phyloP scores from a whole-genome alignment of 1,140 invertebrate genomes.

The Bombus fervidus region DNA sequence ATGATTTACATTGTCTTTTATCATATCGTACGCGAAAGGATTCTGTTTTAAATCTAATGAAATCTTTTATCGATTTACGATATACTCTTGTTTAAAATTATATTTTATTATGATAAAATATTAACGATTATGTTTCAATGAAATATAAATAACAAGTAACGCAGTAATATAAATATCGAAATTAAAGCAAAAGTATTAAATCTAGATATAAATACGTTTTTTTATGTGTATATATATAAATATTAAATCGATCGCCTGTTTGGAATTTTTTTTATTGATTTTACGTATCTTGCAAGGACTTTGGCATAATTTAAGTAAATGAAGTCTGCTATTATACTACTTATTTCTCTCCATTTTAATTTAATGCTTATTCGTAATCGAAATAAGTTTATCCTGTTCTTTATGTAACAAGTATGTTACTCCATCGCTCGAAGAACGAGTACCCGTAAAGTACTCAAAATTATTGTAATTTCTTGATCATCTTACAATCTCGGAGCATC shows the following conservation, averaged over 20 bases:
- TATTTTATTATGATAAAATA: too few relatives aligned
- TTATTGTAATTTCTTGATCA: constrained; percentile 14
- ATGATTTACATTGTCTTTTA: background rate
- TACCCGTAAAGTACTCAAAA: background rate
- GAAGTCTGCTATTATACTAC: background rate
- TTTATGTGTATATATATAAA: background rate
- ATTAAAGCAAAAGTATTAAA: background rate
- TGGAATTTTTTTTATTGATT: background rate
- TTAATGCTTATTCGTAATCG: background rate
- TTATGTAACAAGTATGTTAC: background rate
- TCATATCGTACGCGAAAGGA: background rate
- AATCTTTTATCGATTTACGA: background rate
- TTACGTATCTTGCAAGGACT: background rate
- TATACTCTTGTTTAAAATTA: background rate
- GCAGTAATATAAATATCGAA: background rate
- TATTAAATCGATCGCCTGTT: background rate
- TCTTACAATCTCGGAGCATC: background rate
- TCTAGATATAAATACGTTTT: background rate
- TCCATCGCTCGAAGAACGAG: background rate
- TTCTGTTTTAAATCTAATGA: background rate
- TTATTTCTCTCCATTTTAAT: too few relatives aligned
- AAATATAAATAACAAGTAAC: too few relatives aligned
- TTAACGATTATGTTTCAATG: too few relatives aligned
- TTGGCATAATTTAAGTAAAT: too few relatives aligned
- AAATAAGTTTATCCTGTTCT: background rate